Evolutionary conservation across 2,113 vertebrate genomes (phyloP), one percentile per base, ranked within the genome.

Genomic region (Zeus faber): DNA sequence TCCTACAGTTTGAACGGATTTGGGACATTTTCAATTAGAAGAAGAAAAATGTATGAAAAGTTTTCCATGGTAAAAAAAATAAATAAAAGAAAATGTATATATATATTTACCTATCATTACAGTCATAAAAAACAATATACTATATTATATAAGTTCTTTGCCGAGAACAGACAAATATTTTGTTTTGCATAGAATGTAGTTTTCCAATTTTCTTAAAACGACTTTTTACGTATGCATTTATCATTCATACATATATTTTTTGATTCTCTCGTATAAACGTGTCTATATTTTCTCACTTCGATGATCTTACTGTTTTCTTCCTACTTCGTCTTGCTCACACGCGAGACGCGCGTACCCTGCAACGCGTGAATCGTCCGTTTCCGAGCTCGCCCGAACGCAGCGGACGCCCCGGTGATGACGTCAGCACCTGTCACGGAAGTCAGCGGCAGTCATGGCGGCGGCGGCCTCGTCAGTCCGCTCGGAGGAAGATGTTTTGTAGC

Each of bases 371-470:
- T n/a, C n/a, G n/a, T n/a, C n/a, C n/a, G n/a, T n/a, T n/a, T n/a
- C n/a, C n/a, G n/a, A n/a, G n/a, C n/a, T n/a, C n/a, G 33, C 33
- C 33, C n/a, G 33, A 37, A 11, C 33, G 13, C 11, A n/a, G n/a
- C 33, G 13, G 33, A 37, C 33, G n/a, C 13, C 33, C 33, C 33
- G 11, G 22, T 46, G 14, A 3, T 46, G 52, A 69, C 83, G 81
- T 80, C 74, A 70, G 22, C 29, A 56, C 14, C 37, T 40, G 51
- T 69, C 68, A 14, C 79, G 85, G 85, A 87, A 87, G 80, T 84
- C 17, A 26, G 33, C 22, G 2, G 9, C 18, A 27, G 41, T 31
- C 6, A n/a, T 40, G 67, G 67, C 65, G 77, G 71, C 63, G 67
- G 73, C 65, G 79, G 76, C 72, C 63, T 75, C 58, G 54, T 83